Percentiles rank a stretch among this genome's conserved stretches.
phyloP scores from a whole-genome alignment of 2,113 vertebrate species.

The Ageneiosus marmoratus region DNA sequence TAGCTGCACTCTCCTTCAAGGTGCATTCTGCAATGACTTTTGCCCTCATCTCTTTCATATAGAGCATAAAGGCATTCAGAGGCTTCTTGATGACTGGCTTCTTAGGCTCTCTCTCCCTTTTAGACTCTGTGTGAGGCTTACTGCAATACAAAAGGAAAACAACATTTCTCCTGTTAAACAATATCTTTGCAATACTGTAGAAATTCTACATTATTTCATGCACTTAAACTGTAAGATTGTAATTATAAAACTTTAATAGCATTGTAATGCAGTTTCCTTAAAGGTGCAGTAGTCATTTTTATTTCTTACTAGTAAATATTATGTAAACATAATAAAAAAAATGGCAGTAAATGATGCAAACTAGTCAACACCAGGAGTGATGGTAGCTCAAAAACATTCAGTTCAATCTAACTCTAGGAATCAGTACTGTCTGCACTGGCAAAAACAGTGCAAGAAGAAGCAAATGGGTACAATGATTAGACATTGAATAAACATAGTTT shows the following conservation, averaged over 20 bases:
- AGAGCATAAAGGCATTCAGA: conserved; percentile 98
- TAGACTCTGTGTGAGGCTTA: conserved; percentile 88
- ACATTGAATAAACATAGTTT: neutral
- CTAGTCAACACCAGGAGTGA: neutral
- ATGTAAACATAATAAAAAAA: neutral
- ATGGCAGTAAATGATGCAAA: neutral
- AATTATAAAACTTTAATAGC: neutral
- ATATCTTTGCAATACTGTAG: neutral
- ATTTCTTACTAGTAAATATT: neutral
- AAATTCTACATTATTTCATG: neutral
- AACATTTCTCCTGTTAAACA: neutral
- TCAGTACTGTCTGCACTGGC: neutral
- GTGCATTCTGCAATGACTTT: conserved; percentile 98
- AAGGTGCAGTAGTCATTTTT: neutral
- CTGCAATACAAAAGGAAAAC: conserved; percentile 62
- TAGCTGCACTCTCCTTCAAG: conserved; percentile 96
- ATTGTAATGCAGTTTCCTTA: neutral
- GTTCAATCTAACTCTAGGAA: neutral
- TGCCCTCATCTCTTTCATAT: conserved; percentile 99
- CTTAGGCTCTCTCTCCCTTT: conserved; percentile 94
- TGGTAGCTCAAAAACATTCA: neutral
- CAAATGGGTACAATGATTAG: neutral
- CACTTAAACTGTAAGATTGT: neutral
- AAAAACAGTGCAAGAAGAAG: neutral
- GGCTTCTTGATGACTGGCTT: conserved; percentile 99